Percentiles rank a stretch among this genome's conserved stretches.
Evolutionary conservation across 2,888 invertebrate species (phyloP).

Genomic region (Eledona agricola): DNA sequence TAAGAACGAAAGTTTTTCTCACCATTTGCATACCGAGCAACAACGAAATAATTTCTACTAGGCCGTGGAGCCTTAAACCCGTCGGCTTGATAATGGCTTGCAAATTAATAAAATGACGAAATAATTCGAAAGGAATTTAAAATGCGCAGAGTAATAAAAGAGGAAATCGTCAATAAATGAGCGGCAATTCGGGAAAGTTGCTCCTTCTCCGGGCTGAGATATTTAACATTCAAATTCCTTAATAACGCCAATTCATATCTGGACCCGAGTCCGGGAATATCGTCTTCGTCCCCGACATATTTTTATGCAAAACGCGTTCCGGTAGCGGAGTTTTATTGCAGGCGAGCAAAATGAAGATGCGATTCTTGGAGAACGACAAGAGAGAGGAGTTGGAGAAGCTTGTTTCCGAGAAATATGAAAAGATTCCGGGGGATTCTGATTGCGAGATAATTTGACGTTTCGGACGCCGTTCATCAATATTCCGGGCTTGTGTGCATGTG

Average conservation of each 20-base stretch:
- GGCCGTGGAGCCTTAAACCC: constrained; percentile 43
- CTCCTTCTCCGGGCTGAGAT: constrained; percentile 41
- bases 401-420: constrained; percentile 52
- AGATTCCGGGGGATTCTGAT: constrained; percentile 54
- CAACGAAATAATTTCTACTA: constrained; percentile 38
- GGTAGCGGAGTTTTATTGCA: constrained; percentile 60
- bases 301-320: constrained; percentile 62
- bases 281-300: constrained; percentile 58
- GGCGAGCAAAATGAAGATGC: constrained; percentile 58
- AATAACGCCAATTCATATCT: constrained; percentile 60
- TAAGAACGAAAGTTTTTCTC: constrained; percentile 21
- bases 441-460: constrained; percentile 55
- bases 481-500: constrained; percentile 42
- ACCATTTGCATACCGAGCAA: constrained; percentile 36
- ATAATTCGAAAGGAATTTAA: constrained; percentile 39
- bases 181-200: constrained; percentile 43
- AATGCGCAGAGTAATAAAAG: constrained; percentile 41
- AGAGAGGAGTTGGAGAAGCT: constrained; percentile 48
- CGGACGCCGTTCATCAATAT: constrained; percentile 52
- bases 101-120: constrained; percentile 40
- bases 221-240: constrained; percentile 58
- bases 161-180: constrained; percentile 51
- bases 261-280: constrained; percentile 49
- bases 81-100: constrained; percentile 36
- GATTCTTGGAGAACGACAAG: constrained; percentile 52